Conservation (phyloP, 2,888 invertebrate species). For the Geophilus truncorum region DNA sequence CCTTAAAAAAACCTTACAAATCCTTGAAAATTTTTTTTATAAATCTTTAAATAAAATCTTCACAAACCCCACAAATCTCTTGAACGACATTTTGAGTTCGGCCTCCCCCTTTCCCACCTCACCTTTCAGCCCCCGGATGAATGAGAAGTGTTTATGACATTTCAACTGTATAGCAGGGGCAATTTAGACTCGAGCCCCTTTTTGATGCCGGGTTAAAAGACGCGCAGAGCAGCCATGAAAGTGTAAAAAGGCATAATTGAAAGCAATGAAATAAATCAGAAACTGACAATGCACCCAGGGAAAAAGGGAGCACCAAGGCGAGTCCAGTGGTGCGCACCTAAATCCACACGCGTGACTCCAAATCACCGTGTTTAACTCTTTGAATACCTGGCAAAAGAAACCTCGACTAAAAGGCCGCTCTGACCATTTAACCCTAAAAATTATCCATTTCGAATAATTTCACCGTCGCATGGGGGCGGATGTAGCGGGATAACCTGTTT, state of each 20-base stretch:
- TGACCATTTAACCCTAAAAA: not conserved
- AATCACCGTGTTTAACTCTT: conserved; percentile 27
- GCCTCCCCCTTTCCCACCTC: too few species aligned
- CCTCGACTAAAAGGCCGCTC: not conserved
- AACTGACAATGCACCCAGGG: not conserved
- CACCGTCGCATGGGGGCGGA: not conserved
- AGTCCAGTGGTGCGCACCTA: conserved; percentile 24
- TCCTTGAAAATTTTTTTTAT: too few species aligned
- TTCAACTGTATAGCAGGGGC: not conserved
- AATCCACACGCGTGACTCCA: conserved; percentile 23
- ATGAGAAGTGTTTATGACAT: not conserved
- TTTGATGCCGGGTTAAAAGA: not conserved
- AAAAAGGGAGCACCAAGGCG: conserved; percentile 22
- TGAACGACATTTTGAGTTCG: too few species aligned
- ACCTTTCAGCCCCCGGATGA: not conserved
- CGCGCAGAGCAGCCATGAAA: not conserved
- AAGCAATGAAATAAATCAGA: conserved; percentile 24
- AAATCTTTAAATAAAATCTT: too few species aligned
- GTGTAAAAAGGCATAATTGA: conserved; percentile 8
- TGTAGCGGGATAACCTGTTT: conserved; percentile 9
- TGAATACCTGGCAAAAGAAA: not conserved
- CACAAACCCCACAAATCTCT: too few species aligned
- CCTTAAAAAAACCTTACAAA: too few species aligned
- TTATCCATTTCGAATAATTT: not conserved
- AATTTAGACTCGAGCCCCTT: not conserved